These are phyloP conservation scores for Sarcophaga carnaria DNA, from an alignment of 2,888 invertebrate genomes.

Conservation along the genomic window DNA sequence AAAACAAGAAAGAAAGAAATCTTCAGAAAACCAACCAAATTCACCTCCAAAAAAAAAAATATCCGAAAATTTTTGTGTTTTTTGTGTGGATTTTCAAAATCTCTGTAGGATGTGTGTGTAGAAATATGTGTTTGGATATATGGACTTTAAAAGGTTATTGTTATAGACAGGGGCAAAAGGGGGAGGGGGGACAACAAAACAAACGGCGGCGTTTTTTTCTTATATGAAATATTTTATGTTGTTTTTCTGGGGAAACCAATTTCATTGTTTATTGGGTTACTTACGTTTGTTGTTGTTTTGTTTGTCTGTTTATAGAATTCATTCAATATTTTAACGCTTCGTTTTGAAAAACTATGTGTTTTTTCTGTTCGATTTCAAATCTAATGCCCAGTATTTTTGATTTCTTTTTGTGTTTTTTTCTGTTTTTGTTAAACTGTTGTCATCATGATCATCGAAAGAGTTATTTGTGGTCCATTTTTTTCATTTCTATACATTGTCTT, in stretches of 20 bases:
- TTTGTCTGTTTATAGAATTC: conserved; percentile 26
- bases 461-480: conserved; percentile 25
- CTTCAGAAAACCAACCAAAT: neutral
- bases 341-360: conserved; percentile 2
- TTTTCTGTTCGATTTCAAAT: conserved; percentile 14
- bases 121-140: neutral
- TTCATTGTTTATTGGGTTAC: neutral
- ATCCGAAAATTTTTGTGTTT: neutral
- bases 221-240: conserved; percentile 12
- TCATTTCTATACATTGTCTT: neutral
- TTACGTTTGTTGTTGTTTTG: neutral
- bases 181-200: neutral
- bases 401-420: conserved; percentile 4
- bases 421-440: conserved; percentile 21
- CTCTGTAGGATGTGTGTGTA: conserved; percentile 30
- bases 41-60: conserved; percentile 28
- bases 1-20: no score
- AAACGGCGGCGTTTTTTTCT: conserved; percentile 2
- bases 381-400: conserved; percentile 18
- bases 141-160: neutral
- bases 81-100: conserved; percentile 28
- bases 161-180: neutral
- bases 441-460: conserved; percentile 42
- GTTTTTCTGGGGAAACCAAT: neutral
- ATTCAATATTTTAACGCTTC: conserved; percentile 53